These are phyloP conservation scores for Polypedilum vanderplanki DNA, from an alignment of 1,140 invertebrate genomes.

Conservation along the genomic window DNA sequence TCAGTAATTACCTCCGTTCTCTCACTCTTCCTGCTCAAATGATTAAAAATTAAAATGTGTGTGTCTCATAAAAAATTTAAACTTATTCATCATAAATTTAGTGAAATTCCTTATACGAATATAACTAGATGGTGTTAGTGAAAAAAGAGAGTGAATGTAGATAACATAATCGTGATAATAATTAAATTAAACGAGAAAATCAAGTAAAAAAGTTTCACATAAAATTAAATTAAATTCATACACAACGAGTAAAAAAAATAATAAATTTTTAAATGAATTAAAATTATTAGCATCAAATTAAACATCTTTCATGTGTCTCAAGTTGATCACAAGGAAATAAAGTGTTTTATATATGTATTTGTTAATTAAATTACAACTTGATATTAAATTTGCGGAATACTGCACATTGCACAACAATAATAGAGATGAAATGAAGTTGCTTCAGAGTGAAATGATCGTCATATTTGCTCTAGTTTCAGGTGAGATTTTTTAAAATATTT, in stretches of 20 bases:
- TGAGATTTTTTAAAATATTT: constrained; percentile 6
- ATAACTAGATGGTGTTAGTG: neutral
- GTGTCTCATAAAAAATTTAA: neutral
- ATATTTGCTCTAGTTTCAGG: constrained; percentile 27
- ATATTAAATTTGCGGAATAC: constrained; percentile 25
- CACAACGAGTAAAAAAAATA: too few species aligned
- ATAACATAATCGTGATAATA: neutral
- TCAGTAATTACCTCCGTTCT: too few species aligned
- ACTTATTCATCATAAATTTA: neutral
- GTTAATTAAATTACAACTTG: constrained; percentile 24
- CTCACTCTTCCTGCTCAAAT: neutral
- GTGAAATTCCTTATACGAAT: constrained; percentile 18
- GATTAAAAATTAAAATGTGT: constrained; percentile 14
- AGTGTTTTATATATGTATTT: constrained; percentile 27
- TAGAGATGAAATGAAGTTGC: constrained; percentile 27
- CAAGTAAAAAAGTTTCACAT: too few species aligned
- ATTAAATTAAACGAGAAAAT: neutral
- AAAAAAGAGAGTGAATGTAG: neutral
- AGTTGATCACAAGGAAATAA: constrained; percentile 13
- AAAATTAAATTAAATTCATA: too few species aligned
- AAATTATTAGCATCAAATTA: neutral
- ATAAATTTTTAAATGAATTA: too few species aligned
- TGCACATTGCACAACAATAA: constrained; percentile 26
- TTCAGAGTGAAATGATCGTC: constrained; percentile 26
- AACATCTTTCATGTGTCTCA: constrained; percentile 5